phyloP scores from a whole-genome alignment of 2,113 vertebrate species.

The Cromileptes altivelis region DNA sequence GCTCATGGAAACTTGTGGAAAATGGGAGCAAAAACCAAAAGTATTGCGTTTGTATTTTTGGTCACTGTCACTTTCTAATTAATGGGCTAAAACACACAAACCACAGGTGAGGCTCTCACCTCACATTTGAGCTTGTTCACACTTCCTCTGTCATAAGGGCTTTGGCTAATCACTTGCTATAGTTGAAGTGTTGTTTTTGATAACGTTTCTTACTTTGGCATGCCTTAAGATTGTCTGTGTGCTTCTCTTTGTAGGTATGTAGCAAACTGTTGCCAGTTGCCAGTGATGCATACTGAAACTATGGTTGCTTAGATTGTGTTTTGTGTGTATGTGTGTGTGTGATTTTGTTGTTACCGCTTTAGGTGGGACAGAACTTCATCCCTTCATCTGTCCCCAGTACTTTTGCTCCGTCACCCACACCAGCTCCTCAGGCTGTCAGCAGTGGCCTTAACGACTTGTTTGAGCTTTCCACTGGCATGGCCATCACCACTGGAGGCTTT shows the following conservation, averaged over 20 bases:
- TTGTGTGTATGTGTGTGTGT: conserved; percentile 5
- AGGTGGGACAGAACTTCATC: conserved; percentile 99
- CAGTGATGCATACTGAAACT: neutral
- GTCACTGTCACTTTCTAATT: neutral
- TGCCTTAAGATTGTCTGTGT: conserved; percentile 15
- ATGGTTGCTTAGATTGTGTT: neutral
- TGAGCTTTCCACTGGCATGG: conserved; percentile 95
- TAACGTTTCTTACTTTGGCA: conserved; percentile 29
- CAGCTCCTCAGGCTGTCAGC: conserved; percentile 92
- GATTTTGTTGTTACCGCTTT: conserved; percentile 7
- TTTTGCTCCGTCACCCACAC: conserved; percentile 97
- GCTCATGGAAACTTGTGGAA: too few relatives aligned
- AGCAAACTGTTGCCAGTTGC: conserved; percentile 7
- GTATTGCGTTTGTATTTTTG: too few relatives aligned
- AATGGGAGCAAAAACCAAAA: too few relatives aligned
- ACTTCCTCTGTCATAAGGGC: neutral
- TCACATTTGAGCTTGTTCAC: neutral
- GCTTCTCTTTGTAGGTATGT: conserved; percentile 22
- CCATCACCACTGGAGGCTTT: conserved; percentile 93
- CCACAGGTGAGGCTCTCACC: neutral
- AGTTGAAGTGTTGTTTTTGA: conserved; percentile 5
- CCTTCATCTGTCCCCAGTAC: conserved; percentile 95
- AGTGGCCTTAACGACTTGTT: conserved; percentile 97
- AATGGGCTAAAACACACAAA: conserved; percentile 48
- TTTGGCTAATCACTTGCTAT: conserved; percentile 1